Base-by-base conservation (phyloP, 2,888 invertebrate genomes). In the Amblyjoppa fuscipennis region DNA sequence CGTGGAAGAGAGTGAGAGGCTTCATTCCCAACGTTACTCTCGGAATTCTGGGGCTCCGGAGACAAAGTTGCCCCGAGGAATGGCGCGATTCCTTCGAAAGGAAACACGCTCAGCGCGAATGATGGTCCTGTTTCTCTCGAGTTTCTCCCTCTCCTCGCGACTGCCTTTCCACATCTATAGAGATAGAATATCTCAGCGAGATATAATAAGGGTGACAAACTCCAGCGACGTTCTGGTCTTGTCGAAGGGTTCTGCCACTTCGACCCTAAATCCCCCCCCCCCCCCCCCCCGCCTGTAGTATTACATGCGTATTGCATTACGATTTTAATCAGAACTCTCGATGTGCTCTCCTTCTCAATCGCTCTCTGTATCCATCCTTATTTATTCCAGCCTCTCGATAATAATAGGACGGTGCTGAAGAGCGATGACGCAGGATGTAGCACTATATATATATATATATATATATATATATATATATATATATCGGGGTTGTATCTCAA, bases 231-330 rank as follows among this genome's bases (percentile, higher is more conserved):
- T 51, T 68, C 77, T 61, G 64, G 34, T 81, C 49, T 59, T 70
- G 66, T 70, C 70, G 85, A 78, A 71, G 87, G 86, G 84, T 88
- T 88, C 77, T 56, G 16, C 34, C 64, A 64, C 66, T 28, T 56
- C 77, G 53, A 34, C 41, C 45, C 75, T 78, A 61, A 53, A 49
- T 34, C 64, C 88, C 64, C 88, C 85, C 85, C 86, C 87, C 85
- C 88, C 87, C 64, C 88, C 64, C 88, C 85, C 85, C 86, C 87
- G 86, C 88, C 87, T 89, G 87, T 89, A 87, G 88, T 89, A 88
- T 89, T 91, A 92, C 92, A 93, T 90, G 92, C 91, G 90, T 93
- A 93, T 93, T 93, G 93, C 93, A 93, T 93, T 93, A 93, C 93
- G 92, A 92, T 93, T 92, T 92, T 92, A 93, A 93, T 93, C 92